These are phyloP conservation scores for Pantherophis alleghaniensis DNA, from an alignment of 2,797 vertebrate genomes.

Conservation along the genomic window DNA sequence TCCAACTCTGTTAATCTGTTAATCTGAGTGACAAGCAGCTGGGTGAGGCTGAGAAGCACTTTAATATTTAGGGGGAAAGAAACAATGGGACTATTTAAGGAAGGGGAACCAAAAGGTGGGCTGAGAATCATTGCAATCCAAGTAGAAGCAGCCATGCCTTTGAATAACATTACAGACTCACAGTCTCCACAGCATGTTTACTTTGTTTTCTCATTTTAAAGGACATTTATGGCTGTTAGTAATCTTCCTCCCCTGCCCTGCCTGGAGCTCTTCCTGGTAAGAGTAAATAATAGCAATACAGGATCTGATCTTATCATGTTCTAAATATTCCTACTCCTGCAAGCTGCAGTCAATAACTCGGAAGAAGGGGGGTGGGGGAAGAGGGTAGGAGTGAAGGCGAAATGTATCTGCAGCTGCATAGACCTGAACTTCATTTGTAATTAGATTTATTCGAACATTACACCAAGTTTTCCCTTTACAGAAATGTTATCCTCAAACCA, in stretches of 20 bases:
- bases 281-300: background rate
- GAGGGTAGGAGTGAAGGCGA: background rate
- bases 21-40: background rate
- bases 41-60: background rate
- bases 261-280: background rate
- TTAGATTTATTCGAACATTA: background rate
- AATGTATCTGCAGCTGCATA: background rate
- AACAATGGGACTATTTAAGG: background rate
- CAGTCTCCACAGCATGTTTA: background rate
- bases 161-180: background rate
- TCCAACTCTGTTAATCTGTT: background rate
- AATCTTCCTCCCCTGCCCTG: background rate
- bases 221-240: background rate
- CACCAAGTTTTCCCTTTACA: background rate
- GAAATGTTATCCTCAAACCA: background rate
- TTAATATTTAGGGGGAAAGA: background rate
- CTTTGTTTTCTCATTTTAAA: background rate
- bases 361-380: background rate
- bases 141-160: background rate
- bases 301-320: background rate
- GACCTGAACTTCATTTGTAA: background rate
- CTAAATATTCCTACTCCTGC: background rate
- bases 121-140: background rate
- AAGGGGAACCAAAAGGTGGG: too few species aligned
- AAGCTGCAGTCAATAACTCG: background rate